These are phyloP conservation scores for Tetrao urogallus DNA, from an alignment of 2,113 vertebrate genomes.

Conservation along the genomic window DNA sequence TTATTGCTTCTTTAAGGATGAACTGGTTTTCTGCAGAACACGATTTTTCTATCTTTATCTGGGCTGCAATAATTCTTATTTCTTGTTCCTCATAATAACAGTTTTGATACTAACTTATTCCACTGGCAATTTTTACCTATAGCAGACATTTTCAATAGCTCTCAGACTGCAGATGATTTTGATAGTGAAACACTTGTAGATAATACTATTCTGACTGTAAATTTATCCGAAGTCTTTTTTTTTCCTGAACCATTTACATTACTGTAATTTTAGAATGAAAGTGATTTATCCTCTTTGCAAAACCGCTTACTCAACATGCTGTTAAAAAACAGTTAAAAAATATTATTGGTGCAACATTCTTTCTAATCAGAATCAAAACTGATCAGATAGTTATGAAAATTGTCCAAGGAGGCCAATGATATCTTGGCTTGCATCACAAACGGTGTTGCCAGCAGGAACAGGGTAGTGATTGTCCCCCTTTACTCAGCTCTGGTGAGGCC, in stretches of 20 bases:
- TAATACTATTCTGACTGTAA: not conserved
- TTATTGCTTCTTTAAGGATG: not conserved
- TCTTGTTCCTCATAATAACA: not conserved
- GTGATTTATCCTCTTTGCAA: accelerated
- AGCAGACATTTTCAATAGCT: not conserved
- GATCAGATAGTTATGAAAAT: not conserved
- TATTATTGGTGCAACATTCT: not conserved
- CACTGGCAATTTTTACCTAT: conserved; percentile 9
- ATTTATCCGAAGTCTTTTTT: not conserved
- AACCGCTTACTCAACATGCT: not conserved
- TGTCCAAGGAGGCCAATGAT: too few relatives aligned
- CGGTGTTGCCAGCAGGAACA: too few relatives aligned
- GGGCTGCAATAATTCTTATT: not conserved
- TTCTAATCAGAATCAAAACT: not conserved
- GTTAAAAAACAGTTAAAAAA: not conserved
- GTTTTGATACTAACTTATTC: not conserved
- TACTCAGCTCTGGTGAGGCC: too few relatives aligned
- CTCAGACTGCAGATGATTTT: conserved; percentile 20
- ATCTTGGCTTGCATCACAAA: too few relatives aligned
- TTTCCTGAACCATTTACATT: not conserved
- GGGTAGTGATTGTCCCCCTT: too few relatives aligned
- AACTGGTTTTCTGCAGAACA: not conserved
- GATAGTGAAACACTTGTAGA: not conserved
- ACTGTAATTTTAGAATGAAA: not conserved
- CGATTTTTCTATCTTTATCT: not conserved